Conservation (phyloP, 2,888 invertebrate species). For the Perizoma affinitatum region DNA sequence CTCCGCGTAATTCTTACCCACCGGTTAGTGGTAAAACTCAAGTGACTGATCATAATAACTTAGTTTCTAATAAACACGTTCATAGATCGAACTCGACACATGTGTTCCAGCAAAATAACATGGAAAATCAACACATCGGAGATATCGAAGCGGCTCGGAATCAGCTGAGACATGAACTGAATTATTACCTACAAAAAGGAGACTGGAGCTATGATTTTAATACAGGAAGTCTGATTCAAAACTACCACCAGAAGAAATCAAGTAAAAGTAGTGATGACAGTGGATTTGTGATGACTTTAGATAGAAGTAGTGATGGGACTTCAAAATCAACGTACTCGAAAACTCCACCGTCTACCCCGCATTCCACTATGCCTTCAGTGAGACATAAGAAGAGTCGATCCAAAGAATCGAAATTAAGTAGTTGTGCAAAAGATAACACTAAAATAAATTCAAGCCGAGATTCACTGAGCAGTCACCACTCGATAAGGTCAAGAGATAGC, state of each 20-base stretch:
- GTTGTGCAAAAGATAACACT: conserved; percentile 65
- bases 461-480: conserved; percentile 80
- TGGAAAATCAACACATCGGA: conserved; percentile 64
- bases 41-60: conserved; percentile 78
- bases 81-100: conserved; percentile 86
- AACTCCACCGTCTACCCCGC: conserved; percentile 78
- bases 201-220: conserved; percentile 81
- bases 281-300: conserved; percentile 80
- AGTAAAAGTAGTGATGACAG: conserved; percentile 81
- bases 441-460: conserved; percentile 79
- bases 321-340: conserved; percentile 79
- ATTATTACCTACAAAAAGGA: conserved; percentile 79
- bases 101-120: conserved; percentile 78
- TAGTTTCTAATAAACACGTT: conserved; percentile 81
- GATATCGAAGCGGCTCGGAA: conserved; percentile 77
- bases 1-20: conserved; percentile 86
- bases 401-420: conserved; percentile 75
- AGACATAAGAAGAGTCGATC: conserved; percentile 78
- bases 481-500: conserved; percentile 77
- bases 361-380: conserved; percentile 75
- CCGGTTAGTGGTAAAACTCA: conserved; percentile 84
- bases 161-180: conserved; percentile 76
- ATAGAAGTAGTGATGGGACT: conserved; percentile 79
- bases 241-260: conserved; percentile 80
- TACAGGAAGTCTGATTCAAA: conserved; percentile 78